A percentile compares a stretch with the other conserved stretches of the same genome.
phyloP scores from a whole-genome alignment of 2,113 vertebrate genomes.

The Xiphophorus maculatus region DNA sequence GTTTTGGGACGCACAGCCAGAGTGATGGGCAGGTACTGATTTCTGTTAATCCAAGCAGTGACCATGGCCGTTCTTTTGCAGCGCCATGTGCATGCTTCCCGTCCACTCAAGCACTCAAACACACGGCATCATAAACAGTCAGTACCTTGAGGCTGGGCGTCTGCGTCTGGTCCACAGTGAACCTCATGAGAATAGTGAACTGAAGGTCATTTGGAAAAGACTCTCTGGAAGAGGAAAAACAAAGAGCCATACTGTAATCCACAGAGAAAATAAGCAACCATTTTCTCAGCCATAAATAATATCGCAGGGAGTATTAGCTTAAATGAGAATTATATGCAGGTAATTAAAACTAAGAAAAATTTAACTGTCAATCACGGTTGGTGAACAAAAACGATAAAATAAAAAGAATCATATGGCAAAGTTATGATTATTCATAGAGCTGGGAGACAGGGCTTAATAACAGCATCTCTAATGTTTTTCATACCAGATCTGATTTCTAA shows the following conservation, averaged over 20 bases:
- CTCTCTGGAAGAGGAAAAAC: constrained; percentile 80
- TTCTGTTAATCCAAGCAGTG: constrained; percentile 42
- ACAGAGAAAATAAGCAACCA: not conserved
- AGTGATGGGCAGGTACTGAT: constrained; percentile 29
- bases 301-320: too few relatives aligned
- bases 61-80: constrained; percentile 31
- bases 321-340: too few relatives aligned
- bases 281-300: too few relatives aligned
- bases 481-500: too few relatives aligned
- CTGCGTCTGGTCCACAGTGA: constrained; percentile 98
- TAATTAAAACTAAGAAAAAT: not conserved
- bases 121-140: not conserved
- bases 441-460: too few relatives aligned
- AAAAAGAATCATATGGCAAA: too few relatives aligned
- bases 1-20: constrained; percentile 28
- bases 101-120: not conserved
- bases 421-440: too few relatives aligned
- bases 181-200: constrained; percentile 98
- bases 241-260: not conserved
- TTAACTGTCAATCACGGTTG: not conserved
- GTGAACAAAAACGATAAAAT: not conserved
- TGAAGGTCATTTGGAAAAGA: constrained; percentile 97
- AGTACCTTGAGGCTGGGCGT: constrained; percentile 95
- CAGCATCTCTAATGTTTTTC: too few relatives aligned
- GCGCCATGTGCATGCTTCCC: constrained; percentile 13